Evolutionary conservation across 2,888 invertebrate genomes (phyloP).

Genomic region (Onthophagus sagittarius): DNA sequence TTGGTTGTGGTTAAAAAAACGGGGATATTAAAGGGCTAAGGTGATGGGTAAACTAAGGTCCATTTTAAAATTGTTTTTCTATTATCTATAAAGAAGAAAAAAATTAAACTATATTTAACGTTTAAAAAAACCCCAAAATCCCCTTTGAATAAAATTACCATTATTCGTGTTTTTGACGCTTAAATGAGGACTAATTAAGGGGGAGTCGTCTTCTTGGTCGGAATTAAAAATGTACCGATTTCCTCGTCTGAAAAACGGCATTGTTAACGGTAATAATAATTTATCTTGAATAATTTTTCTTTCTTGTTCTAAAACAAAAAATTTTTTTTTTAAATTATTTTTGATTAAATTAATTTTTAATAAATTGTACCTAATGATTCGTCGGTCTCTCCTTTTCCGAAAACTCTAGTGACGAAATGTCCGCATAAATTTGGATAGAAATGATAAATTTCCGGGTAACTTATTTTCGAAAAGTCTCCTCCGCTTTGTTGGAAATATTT

Average conservation of each 20-base stretch:
- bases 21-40: background rate
- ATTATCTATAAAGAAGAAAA: constrained; percentile 19
- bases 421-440: constrained; percentile 69
- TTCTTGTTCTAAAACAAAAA: constrained; percentile 60
- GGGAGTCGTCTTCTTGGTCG: constrained; percentile 47
- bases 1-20: background rate
- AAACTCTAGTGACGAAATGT: constrained; percentile 72
- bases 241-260: constrained; percentile 72
- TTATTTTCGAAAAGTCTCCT: constrained; percentile 32
- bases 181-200: constrained; percentile 73
- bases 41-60: constrained; percentile 17
- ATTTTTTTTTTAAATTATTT: too few species aligned
- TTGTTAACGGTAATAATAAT: constrained; percentile 62
- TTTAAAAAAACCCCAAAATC: constrained; percentile 1
- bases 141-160: constrained; percentile 33
- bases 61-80: constrained; percentile 21
- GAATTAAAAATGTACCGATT: constrained; percentile 60
- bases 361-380: constrained; percentile 21
- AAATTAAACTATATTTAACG: constrained; percentile 22
- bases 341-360: background rate
- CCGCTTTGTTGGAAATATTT: constrained; percentile 50
- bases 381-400: constrained; percentile 60
- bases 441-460: constrained; percentile 66
- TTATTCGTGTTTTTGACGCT: constrained; percentile 45
- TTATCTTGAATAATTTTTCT: constrained; percentile 68